Evolutionary conservation across 2,797 vertebrate genomes (phyloP), one percentile per base, ranked within the genome.

Genomic region (Diplodus sargus): DNA sequence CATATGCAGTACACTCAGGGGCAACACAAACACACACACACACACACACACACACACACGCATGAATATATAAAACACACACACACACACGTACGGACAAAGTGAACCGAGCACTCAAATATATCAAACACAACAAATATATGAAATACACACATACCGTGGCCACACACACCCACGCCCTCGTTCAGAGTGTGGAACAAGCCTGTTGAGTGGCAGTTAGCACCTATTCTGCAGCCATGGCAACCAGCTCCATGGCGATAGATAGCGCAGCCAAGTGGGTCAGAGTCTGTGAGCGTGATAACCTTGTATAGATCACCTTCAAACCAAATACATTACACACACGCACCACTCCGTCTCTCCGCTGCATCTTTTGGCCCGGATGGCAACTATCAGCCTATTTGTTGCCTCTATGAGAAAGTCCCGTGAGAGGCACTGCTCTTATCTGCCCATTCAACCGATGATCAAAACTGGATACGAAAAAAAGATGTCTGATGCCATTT

Each of bases 201-300:
- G 93, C 85, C 87, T 91, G 92, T 92, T 95, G 95, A 95, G 90
- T 95, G 94, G 93, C 94, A 95, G 94, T 94, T 95, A 93, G 93
- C 92, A 95, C 93, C 92, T 95, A 93, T 94, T 94, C 94, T 87
- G 93, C 94, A 94, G 89, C 93, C 95, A 96, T 95, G 93, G 95
- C 94, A 96, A 95, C 95, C 89, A 87, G 91, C 88, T 90, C 91
- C 92, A 93, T 91, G 76, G 86, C 88, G 82, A 92, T 91, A 93
- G 92, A 93, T 93, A 90, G 86, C 75, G 72, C 94, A 94, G 93
- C 94, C 94, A 95, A 95, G 93, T 95, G 93, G 94, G 95, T 95
- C 94, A 95, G 92, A 94, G 90, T 92, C 90, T 91, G 89, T 23
- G 86, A 90, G 84, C 79, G 85, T 42, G 91, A 92, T 92, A 93